These are phyloP conservation scores for Pachyrhynchus sulphureomaculatus DNA, from an alignment of 1,140 invertebrate species.

Conservation along the genomic window DNA sequence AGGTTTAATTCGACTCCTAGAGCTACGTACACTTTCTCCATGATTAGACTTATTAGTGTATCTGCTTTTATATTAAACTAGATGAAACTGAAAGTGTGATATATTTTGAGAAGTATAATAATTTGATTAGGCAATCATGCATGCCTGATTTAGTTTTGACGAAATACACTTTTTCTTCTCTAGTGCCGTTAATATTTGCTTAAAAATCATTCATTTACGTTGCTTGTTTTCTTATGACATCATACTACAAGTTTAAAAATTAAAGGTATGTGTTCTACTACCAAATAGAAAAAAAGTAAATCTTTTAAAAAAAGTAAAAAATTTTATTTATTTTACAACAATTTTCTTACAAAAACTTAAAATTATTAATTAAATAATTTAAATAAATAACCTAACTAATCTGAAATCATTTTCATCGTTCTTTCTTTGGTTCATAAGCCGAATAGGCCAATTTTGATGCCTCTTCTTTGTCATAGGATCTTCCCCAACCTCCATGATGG, in stretches of 20 bases:
- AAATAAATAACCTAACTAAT: slow-evolving; percentile 42
- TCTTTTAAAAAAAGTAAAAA: background rate
- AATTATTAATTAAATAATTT: slow-evolving; percentile 40
- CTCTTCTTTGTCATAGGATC: slow-evolving; percentile 62
- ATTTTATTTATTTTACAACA: slow-evolving; percentile 24
- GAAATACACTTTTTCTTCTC: background rate
- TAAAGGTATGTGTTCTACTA: no score
- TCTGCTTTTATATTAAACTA: background rate
- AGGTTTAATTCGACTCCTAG: background rate
- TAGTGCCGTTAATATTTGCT: no score
- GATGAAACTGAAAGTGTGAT: slow-evolving; percentile 25
- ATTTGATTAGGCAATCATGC: background rate
- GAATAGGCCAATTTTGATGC: slow-evolving; percentile 63
- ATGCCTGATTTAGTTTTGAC: background rate
- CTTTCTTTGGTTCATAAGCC: slow-evolving; percentile 57
- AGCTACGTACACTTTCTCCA: slow-evolving; percentile 3
- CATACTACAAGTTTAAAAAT: no score
- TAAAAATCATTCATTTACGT: no score
- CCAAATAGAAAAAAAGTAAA: background rate
- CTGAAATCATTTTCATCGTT: slow-evolving; percentile 15
- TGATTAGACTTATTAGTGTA: background rate
- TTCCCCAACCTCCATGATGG: slow-evolving; percentile 70
- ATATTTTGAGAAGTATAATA: no score
- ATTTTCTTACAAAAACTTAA: slow-evolving; percentile 12
- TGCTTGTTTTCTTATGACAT: no score